Evolutionary conservation across 2,888 invertebrate genomes (phyloP), one percentile per base, ranked within the genome.

Genomic region (Hypomecis punctinalis): DNA sequence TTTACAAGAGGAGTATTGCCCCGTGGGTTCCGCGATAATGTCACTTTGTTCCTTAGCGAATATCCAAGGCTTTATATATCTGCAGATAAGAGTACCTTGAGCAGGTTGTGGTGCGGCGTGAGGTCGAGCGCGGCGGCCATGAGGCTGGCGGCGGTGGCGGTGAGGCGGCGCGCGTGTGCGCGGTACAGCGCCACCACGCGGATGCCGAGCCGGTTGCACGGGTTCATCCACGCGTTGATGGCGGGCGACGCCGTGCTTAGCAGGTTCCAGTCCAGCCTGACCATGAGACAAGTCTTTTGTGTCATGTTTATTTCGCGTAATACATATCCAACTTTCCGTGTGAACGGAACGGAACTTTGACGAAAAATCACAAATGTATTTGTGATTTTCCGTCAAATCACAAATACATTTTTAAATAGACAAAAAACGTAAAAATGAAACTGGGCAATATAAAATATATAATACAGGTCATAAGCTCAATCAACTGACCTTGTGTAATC

Each of bases 181-280:
- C 97, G 94, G 74, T 97, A 95, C 93, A 98, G 94, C 61, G 96
- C 95, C 40, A 97, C 96, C 53, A 97, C 96, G 73, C 97, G 95
- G 67, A 97, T 97, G 53, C 98, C 97, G 66, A 99, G 94, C 13
- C 98, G 94, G 91, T 98, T 98, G 85, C 97, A 96, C 0, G 99
- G 98, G 93, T 98, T 98, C 96, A 99, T 96, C 99, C 99, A 99
- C 0, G 99, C 98, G 81, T 98, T 98, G 76, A 99, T 99, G 0
- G 98, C 98, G 0, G 99, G 99, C 0, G 98, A 98, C 6, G 98
- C 98, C 2, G 99, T 99, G 82, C 98, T 98, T 58, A 99, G 89
- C 61, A 99, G 91, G 91, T 99, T 99, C 99, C 99, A 99, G 88
- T 99, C 99, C 77, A 98, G 91, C 76, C 98, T 96, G 80, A 4